Conservation (phyloP, 2,113 vertebrate genomes). For the Calidris pugnax region DNA sequence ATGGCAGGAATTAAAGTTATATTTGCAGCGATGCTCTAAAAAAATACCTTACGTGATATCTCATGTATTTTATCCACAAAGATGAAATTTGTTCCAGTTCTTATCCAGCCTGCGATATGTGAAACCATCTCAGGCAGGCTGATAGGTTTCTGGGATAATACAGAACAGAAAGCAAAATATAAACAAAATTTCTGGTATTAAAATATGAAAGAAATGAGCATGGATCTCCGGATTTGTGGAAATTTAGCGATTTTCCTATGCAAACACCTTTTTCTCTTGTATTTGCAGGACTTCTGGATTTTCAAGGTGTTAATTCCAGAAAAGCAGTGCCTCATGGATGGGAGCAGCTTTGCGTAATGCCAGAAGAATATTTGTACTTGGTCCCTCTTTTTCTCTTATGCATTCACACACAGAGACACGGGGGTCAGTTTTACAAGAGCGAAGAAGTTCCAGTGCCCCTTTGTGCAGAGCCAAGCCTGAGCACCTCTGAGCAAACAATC, state of each 20-base stretch:
- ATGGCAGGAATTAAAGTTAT: neutral
- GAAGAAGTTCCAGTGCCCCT: neutral
- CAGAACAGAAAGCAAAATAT: neutral
- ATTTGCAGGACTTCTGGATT: neutral
- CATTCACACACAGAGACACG: accelerated
- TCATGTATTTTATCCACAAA: neutral
- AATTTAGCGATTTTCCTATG: neutral
- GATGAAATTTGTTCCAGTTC: neutral
- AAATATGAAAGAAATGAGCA: neutral
- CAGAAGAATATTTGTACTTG: neutral
- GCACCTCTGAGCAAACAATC: neutral
- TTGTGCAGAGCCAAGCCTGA: neutral
- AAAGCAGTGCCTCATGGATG: accelerated
- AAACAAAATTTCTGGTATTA: neutral
- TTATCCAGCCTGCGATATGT: neutral
- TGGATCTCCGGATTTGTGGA: neutral
- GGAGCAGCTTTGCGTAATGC: neutral
- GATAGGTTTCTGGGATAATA: neutral
- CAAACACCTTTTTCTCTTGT: neutral
- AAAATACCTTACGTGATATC: neutral
- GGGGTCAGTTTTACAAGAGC: neutral
- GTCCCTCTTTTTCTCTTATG: neutral
- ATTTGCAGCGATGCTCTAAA: neutral
- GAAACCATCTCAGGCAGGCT: neutral
- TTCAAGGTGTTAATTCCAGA: neutral